Percentiles rank a stretch among this genome's conserved stretches.
Evolutionary conservation across 2,797 vertebrate species (phyloP).

Genomic region (Sciurus carolinensis): DNA sequence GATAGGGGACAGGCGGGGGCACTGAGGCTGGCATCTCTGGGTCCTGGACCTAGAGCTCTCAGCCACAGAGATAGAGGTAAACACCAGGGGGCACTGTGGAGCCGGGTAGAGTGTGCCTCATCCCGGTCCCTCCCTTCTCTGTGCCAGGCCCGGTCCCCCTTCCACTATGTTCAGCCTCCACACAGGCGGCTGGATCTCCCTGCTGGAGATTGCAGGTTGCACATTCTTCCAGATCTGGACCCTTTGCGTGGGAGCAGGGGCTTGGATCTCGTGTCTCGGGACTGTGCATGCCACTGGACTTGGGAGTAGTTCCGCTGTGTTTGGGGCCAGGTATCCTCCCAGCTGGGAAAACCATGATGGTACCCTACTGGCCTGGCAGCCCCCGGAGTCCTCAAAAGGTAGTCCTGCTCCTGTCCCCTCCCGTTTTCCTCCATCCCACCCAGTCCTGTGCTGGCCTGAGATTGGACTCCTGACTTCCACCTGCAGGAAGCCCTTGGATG

Average conservation of each 20-base stretch:
- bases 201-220: neutral
- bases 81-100: neutral
- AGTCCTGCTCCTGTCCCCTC: neutral
- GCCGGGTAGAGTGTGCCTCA: neutral
- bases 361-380: neutral
- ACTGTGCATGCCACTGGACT: rapidly evolving
- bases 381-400: neutral
- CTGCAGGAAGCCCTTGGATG: neutral
- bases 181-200: neutral
- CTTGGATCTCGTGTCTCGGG: neutral
- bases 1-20: neutral
- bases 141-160: too few relatives aligned
- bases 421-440: neutral
- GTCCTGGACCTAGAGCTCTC: neutral
- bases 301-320: neutral
- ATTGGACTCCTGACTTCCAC: neutral
- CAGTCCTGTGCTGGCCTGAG: neutral
- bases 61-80: neutral
- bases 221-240: neutral
- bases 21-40: neutral
- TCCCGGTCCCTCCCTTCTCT: neutral
- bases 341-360: neutral
- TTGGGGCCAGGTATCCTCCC: neutral
- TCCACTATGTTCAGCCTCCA: neutral
- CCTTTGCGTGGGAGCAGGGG: neutral